A percentile compares a stretch with the other conserved stretches of the same genome.
These are phyloP conservation scores for Polia nebulosa DNA, from an alignment of 2,888 invertebrate genomes.

Conservation along the genomic window DNA sequence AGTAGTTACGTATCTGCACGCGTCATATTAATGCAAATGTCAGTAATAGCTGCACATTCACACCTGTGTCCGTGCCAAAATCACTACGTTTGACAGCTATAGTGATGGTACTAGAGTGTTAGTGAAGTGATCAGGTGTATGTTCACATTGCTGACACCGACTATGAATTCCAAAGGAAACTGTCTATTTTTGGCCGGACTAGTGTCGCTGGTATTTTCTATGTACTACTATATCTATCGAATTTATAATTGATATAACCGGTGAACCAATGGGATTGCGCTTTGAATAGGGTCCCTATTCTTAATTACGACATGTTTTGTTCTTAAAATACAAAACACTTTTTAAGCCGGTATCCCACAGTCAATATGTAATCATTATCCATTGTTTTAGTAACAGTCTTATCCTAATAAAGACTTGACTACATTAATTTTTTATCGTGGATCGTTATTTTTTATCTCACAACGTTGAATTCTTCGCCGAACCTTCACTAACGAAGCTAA, in stretches of 20 bases:
- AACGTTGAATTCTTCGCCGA: slow-evolving; percentile 43
- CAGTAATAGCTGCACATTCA: slow-evolving; percentile 29
- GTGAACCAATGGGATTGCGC: too few species aligned
- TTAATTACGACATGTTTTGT: background rate
- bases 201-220: background rate
- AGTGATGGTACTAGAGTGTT: slow-evolving; percentile 5
- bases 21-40: slow-evolving; percentile 28
- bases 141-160: slow-evolving; percentile 11
- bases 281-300: too few species aligned
- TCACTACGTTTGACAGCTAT: slow-evolving; percentile 20
- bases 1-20: too few species aligned
- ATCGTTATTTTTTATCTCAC: slow-evolving; percentile 50
- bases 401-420: slow-evolving; percentile 45
- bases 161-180: slow-evolving; percentile 11
- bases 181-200: slow-evolving; percentile 23
- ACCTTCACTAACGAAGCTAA: slow-evolving; percentile 55
- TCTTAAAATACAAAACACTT: slow-evolving; percentile 26
- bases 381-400: slow-evolving; percentile 12
- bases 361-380: slow-evolving; percentile 7
- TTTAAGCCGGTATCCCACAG: slow-evolving; percentile 1
- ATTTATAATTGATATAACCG: slow-evolving; percentile 32
- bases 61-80: slow-evolving; percentile 55
- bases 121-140: slow-evolving; percentile 25
- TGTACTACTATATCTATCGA: slow-evolving; percentile 10
- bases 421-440: slow-evolving; percentile 29